Evolutionary conservation across 2,113 vertebrate species (phyloP).

Genomic region (Tympanuchus pallidicinctus): DNA sequence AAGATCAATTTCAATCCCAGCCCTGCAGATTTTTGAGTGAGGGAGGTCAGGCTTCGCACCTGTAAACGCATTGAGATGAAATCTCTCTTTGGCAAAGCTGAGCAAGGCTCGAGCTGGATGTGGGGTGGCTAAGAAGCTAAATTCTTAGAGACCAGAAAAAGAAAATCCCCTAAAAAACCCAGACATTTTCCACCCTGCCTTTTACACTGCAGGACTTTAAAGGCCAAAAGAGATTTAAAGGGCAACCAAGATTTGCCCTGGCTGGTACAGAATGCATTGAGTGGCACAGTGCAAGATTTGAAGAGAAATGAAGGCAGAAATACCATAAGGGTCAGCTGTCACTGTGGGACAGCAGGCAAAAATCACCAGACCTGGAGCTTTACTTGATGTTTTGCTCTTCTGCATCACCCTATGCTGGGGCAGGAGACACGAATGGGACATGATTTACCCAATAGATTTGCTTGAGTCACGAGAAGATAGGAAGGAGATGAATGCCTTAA

Average conservation of each 20-base stretch:
- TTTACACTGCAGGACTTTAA: background rate
- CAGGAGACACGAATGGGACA: background rate
- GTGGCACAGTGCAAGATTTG: background rate
- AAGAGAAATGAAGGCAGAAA: background rate
- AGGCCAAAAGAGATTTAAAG: conserved; percentile 27
- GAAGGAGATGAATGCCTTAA: background rate
- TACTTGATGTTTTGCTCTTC: background rate
- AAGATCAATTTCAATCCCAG: background rate
- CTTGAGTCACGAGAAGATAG: background rate
- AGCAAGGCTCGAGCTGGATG: rapidly evolving
- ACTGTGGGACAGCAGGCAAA: background rate
- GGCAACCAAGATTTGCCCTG: background rate
- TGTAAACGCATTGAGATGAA: background rate
- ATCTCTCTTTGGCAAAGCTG: background rate
- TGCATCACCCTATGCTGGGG: background rate
- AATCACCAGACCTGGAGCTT: background rate
- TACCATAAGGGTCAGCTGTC: background rate
- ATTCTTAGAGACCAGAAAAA: background rate
- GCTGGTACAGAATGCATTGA: background rate
- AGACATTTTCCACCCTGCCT: background rate
- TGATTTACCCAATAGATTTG: background rate
- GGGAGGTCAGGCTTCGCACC: background rate
- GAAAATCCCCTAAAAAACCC: background rate
- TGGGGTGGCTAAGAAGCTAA: background rate
- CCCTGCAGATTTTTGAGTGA: background rate